These are phyloP conservation scores for Cladorhizidae sp. DNA, from an alignment of 37 sponge, comb jelly and placozoan genomes.

Conservation along the genomic window DNA sequence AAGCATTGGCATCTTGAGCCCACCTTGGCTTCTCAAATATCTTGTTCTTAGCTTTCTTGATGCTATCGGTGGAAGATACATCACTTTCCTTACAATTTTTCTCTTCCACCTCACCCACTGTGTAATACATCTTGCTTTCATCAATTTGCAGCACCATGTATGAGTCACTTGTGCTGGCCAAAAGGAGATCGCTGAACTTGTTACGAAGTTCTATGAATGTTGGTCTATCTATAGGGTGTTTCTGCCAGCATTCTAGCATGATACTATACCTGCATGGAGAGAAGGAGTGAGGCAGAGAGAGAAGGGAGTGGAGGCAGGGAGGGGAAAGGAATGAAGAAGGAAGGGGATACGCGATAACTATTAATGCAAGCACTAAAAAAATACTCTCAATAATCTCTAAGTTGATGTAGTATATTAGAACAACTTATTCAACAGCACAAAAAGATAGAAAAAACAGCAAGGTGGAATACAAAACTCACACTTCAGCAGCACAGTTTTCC, in stretches of 20 bases:
- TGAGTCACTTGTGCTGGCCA: background rate
- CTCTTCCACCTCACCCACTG: slow-evolving; percentile 22
- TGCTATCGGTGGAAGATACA: background rate
- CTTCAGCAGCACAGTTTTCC: slow-evolving; percentile 63
- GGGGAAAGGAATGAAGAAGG: no score
- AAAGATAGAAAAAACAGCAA: no score
- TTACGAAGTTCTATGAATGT: slow-evolving; percentile 32
- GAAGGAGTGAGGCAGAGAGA: background rate
- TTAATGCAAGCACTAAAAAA: background rate
- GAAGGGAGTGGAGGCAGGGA: background rate
- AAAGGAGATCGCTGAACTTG: slow-evolving; percentile 35
- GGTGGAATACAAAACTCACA: slow-evolving; percentile 31
- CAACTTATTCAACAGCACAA: no score
- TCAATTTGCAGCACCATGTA: slow-evolving; percentile 57
- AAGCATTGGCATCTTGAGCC: slow-evolving; percentile 1
- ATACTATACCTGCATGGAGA: slow-evolving; percentile 41
- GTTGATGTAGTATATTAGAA: no score
- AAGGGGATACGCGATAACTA: no score
- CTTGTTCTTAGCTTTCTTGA: slow-evolving; percentile 14
- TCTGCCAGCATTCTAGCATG: slow-evolving; percentile 68
- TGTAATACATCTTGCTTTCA: slow-evolving; percentile 39
- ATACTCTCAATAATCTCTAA: no score
- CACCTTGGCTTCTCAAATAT: slow-evolving; percentile 11
- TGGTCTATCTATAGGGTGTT: slow-evolving; percentile 31
- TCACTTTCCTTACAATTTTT: background rate